Percentiles rank a stretch among this genome's conserved stretches.
Conservation (phyloP, 2,888 invertebrate genomes). For the Agonopterix subpropinquella region DNA sequence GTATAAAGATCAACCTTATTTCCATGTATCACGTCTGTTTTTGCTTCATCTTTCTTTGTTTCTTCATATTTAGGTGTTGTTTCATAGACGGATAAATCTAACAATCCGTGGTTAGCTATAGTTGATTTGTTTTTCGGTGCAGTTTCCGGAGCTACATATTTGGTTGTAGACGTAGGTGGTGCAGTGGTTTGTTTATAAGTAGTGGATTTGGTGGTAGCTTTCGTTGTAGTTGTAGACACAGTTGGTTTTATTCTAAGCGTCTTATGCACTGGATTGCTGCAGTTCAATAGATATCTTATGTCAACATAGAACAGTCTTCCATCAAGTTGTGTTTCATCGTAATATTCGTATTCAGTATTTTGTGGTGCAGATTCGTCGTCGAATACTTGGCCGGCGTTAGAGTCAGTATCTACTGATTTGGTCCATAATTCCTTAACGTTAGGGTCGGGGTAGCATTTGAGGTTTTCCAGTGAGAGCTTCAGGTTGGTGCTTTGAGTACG, state of each 20-base stretch:
- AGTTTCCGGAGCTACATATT: background rate
- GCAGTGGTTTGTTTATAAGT: conserved; percentile 16
- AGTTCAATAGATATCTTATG: conserved; percentile 50
- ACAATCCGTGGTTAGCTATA: conserved; percentile 16
- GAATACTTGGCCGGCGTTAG: conserved; percentile 21
- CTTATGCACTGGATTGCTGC: conserved; percentile 14
- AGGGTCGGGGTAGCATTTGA: conserved; percentile 51
- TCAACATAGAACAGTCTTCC: conserved; percentile 63
- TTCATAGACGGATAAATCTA: conserved; percentile 20
- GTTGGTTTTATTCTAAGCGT: conserved; percentile 8
- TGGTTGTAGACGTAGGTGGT: conserved; percentile 2
- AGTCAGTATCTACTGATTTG: conserved; percentile 39
- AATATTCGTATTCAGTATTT: conserved; percentile 55
- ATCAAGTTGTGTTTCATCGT: conserved; percentile 56
- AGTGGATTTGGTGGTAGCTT: conserved; percentile 7
- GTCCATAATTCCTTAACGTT: conserved; percentile 43
- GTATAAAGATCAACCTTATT: conserved; percentile 32
- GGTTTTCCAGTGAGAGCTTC: conserved; percentile 47
- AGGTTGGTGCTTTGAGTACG: conserved; percentile 46
- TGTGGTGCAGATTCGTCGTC: conserved; percentile 29
- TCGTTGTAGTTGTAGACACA: conserved; percentile 10
- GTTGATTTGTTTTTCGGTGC: background rate
- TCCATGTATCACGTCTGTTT: conserved; percentile 4
- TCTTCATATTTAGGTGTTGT: conserved; percentile 14
- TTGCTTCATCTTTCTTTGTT: conserved; percentile 10